Base-by-base conservation (phyloP, 2,888 invertebrate species). In the Podotricha telesiphe region DNA sequence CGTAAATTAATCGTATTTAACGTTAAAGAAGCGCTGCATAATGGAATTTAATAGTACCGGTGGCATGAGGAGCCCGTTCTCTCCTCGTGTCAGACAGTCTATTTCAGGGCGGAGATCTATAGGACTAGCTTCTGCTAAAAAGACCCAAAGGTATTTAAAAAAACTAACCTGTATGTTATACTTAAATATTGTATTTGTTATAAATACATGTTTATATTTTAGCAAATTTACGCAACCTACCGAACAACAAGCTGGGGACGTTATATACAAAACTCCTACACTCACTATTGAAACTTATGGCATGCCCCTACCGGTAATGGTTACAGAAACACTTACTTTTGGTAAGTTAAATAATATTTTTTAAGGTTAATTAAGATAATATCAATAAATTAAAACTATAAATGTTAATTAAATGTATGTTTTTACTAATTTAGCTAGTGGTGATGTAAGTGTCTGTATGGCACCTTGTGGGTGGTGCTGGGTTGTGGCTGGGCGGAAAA, bases 271-370 rank as follows among this genome's bases (percentile, higher is more conserved):
- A 78, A 96, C 97, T 0, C 94, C 95, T 22, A 94, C 94, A 75
- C 96, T 96, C 81, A 93, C 95, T 17, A 94, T 97, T 0, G 97
- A 98, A 84, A 95, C 95, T 66, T 98, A 95, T 90, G 98, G 98
- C 0, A 93, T 95, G 37, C 95, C 97, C 1, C 85, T 98, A 55
- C 98, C 98, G 40, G 98, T 98, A 1, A 94, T 97, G 69, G 97
- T 98, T 2, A 98, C 97, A 22, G 98, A 98, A 89, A 97, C 97
- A 0, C 89, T 98, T 28, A 96, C 97, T 55, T 96, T 97, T 87
- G 95, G 96, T 78, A 96, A 96, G 83, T 42, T 2, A 20, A 8
- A 45, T 45, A 8, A 19, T 11, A 7, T 10, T 17, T 17, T 56
- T 17, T n/a, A n/a, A n/a, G n/a, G n/a, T n/a, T n/a, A n/a, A n/a